Percentiles rank a stretch among this genome's conserved stretches.
Evolutionary conservation across 2,888 invertebrate species (phyloP).

Genomic region (Mactromeris polynyma): DNA sequence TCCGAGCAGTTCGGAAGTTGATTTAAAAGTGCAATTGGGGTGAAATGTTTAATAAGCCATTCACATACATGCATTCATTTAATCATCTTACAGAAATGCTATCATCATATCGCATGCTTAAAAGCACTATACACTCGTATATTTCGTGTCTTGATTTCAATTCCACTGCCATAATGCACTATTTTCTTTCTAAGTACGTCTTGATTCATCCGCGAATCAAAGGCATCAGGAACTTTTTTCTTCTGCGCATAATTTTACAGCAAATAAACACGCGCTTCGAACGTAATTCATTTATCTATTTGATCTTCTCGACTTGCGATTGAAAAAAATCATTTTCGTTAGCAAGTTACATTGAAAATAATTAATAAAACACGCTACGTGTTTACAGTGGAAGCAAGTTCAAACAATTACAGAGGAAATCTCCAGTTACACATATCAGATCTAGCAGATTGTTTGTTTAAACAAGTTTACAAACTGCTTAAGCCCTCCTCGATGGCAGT

Average conservation of each 20-base stretch:
- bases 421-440: neutral
- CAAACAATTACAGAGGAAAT: neutral
- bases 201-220: neutral
- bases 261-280: neutral
- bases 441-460: neutral
- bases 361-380: slow-evolving; percentile 4
- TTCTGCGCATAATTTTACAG: neutral
- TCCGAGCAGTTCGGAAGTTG: too few relatives aligned
- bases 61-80: too few relatives aligned
- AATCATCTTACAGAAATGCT: too few relatives aligned
- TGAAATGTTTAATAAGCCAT: too few relatives aligned
- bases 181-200: neutral
- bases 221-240: neutral
- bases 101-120: too few relatives aligned
- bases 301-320: neutral
- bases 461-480: neutral
- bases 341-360: neutral
- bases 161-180: neutral
- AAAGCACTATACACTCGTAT: neutral
- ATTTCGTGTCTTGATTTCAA: neutral
- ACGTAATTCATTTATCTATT: slow-evolving; percentile 7
- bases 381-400: neutral
- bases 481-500: neutral
- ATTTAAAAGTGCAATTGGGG: too few relatives aligned
- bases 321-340: neutral